Percentiles rank a stretch among this genome's conserved stretches.
Conservation (phyloP, 2,888 invertebrate genomes). For the Troides helena region DNA sequence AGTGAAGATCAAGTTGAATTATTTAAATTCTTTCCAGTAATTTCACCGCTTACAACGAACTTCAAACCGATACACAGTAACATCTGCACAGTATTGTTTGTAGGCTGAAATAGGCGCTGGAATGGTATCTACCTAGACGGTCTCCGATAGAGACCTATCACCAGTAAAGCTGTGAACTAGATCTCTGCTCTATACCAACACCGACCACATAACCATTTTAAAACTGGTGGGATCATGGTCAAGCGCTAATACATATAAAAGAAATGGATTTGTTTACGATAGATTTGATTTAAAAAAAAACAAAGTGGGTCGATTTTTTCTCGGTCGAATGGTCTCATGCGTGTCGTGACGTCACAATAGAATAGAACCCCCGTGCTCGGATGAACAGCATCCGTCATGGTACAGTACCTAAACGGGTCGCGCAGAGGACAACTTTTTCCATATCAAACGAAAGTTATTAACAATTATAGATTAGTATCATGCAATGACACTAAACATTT, state of each 20-base stretch:
- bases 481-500: too few relatives aligned
- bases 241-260: too few relatives aligned
- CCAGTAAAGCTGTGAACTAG: too few relatives aligned
- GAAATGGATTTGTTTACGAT: background rate
- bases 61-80: too few relatives aligned
- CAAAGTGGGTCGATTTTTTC: constrained; percentile 23
- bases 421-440: constrained; percentile 25
- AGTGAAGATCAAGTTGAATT: background rate
- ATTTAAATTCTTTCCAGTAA: background rate
- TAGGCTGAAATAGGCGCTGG: too few relatives aligned
- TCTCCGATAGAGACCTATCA: too few relatives aligned
- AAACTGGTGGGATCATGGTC: too few relatives aligned
- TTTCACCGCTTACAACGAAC: background rate
- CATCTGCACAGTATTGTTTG: too few relatives aligned
- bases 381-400: constrained; percentile 27
- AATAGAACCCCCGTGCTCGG: constrained; percentile 6
- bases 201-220: too few relatives aligned
- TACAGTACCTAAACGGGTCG: constrained; percentile 23
- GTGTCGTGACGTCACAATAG: constrained; percentile 27
- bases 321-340: constrained; percentile 16
- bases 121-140: too few relatives aligned
- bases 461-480: background rate
- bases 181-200: too few relatives aligned
- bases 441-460: constrained; percentile 13
- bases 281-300: background rate